Evolutionary conservation across 1,140 invertebrate genomes (phyloP).

Genomic region (Drosophila setifemur): DNA sequence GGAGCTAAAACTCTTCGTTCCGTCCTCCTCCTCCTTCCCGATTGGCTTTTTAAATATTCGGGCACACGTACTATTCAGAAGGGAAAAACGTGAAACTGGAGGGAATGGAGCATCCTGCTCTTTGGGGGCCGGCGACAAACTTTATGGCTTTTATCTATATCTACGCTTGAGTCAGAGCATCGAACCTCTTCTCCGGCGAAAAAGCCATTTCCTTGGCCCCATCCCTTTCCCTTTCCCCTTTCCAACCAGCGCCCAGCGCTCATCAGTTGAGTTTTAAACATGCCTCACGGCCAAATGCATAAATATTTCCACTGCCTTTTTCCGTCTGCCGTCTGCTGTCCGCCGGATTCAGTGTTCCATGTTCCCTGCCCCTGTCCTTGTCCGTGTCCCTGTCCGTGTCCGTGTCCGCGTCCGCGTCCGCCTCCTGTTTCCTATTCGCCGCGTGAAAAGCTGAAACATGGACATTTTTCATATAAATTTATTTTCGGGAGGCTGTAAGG

Average conservation of each 20-base stretch:
- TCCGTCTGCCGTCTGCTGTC: too few species aligned
- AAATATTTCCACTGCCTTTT: slow-evolving; percentile 63
- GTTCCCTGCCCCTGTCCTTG: too few species aligned
- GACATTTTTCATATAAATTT: slow-evolving; percentile 72
- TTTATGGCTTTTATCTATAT: slow-evolving; percentile 73
- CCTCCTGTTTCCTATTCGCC: not conserved
- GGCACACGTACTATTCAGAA: too few species aligned
- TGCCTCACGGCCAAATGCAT: slow-evolving; percentile 71
- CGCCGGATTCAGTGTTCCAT: too few species aligned
- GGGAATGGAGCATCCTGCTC: too few species aligned
- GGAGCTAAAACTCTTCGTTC: not conserved
- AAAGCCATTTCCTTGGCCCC: slow-evolving; percentile 19
- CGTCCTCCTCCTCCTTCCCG: too few species aligned
- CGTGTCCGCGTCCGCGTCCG: not conserved
- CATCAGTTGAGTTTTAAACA: slow-evolving; percentile 63
- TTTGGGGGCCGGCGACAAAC: slow-evolving; percentile 35
- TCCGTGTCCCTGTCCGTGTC: slow-evolving; percentile 1
- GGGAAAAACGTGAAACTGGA: too few species aligned
- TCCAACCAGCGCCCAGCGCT: not conserved
- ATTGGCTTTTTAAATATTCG: too few species aligned
- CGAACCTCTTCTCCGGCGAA: not conserved
- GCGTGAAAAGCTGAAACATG: slow-evolving; percentile 46
- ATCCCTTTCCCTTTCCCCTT: too few species aligned
- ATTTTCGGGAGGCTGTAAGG: slow-evolving; percentile 54
- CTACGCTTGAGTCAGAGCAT: slow-evolving; percentile 50